Conservation (phyloP, 92 coral and sea anemone genomes). For the Diadumene lineata region DNA sequence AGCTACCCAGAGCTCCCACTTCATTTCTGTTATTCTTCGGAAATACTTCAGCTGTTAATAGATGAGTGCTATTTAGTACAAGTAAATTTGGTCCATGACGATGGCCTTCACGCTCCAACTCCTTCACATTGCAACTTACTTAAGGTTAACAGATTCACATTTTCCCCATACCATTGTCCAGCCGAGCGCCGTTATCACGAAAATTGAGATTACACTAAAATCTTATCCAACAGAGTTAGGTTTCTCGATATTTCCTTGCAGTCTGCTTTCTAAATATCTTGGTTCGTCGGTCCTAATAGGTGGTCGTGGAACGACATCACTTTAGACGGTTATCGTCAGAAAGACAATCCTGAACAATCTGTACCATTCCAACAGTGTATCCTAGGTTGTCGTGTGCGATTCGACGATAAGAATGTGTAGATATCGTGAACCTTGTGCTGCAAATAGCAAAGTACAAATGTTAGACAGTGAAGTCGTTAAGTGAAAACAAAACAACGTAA, state of each 20-base stretch:
- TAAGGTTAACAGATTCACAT: not conserved
- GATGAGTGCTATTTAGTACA: too few relatives aligned
- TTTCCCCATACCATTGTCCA: not conserved
- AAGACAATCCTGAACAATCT: too few relatives aligned
- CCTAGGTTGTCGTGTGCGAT: too few relatives aligned
- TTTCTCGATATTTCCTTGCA: not conserved
- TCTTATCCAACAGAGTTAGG: not conserved
- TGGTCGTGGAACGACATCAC: not conserved
- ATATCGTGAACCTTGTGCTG: too few relatives aligned
- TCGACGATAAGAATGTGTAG: too few relatives aligned
- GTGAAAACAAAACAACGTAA: not conserved
- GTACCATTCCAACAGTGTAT: too few relatives aligned
- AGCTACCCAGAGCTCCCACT: not conserved
- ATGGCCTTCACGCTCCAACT: conserved; percentile 1
- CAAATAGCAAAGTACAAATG: not conserved
- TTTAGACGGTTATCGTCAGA: too few relatives aligned
- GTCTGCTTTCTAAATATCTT: not conserved
- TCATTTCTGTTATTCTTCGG: not conserved
- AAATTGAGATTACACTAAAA: not conserved
- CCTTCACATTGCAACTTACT: not conserved
- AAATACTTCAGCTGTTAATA: too few relatives aligned
- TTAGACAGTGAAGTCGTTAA: conserved; percentile 5
- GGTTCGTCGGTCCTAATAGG: not conserved
- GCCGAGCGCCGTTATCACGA: not conserved
- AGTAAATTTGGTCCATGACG: not conserved